Percentiles rank a stretch among this genome's conserved stretches.
Conservation (phyloP, 2,113 vertebrate species). For the Pardalotus punctatus region DNA sequence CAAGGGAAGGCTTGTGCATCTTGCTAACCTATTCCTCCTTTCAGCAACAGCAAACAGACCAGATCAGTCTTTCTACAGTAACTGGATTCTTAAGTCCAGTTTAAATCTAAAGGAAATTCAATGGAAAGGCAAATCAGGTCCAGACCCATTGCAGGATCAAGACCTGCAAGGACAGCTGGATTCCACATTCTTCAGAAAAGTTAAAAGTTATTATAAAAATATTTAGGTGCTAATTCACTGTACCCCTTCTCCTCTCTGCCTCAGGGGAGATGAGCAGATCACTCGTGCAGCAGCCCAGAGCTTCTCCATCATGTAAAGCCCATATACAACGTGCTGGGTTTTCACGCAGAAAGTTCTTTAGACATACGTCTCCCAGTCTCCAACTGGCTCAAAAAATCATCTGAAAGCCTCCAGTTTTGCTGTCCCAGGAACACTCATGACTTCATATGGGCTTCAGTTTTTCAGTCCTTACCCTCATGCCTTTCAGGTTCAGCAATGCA, state of each 20-base stretch:
- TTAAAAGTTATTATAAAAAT: background rate
- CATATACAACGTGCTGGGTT: background rate
- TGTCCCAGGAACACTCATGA: background rate
- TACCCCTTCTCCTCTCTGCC: background rate
- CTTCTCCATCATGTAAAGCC: rapidly evolving
- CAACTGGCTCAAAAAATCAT: background rate
- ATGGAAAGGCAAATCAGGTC: background rate
- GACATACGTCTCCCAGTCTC: background rate
- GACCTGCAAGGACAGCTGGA: background rate
- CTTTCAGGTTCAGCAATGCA: background rate
- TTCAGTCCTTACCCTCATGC: background rate
- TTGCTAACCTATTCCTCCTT: background rate
- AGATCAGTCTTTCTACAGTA: background rate
- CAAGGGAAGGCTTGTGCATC: background rate
- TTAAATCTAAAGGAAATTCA: background rate
- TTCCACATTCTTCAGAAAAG: background rate
- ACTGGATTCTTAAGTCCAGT: background rate
- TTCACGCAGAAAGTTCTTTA: background rate
- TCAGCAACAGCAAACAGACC: background rate
- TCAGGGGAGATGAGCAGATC: background rate
- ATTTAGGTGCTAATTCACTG: background rate
- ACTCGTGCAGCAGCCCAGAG: background rate
- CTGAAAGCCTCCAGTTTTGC: background rate
- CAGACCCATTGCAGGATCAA: background rate
- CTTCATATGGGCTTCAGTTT: background rate